Conservation (phyloP, 92 coral and sea anemone genomes). For the Heliopora coerulea region DNA sequence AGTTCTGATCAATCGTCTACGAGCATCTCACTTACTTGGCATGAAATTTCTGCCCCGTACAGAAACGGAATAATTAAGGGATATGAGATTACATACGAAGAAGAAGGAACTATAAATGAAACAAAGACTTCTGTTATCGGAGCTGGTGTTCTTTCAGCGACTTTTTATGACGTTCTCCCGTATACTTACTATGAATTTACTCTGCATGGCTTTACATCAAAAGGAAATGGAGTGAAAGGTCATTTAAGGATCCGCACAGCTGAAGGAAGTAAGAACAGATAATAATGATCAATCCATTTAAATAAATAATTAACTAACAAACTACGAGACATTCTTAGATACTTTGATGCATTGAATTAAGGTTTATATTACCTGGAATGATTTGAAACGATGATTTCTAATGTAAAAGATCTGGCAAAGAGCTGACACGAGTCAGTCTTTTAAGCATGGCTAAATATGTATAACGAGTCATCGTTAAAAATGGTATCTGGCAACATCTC, state of each 20-base stretch:
- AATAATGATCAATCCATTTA: too few species aligned
- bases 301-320: too few species aligned
- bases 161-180: constrained; percentile 1
- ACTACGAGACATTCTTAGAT: too few species aligned
- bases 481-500: too few species aligned
- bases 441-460: too few species aligned
- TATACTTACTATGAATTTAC: constrained; percentile 7
- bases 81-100: constrained; percentile 45
- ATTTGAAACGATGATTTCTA: too few species aligned
- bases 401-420: too few species aligned
- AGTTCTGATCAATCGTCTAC: constrained; percentile 49
- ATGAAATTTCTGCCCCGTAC: constrained; percentile 26
- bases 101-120: constrained; percentile 8
- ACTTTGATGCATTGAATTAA: too few species aligned
- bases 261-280: constrained; percentile 41
- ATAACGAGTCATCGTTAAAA: too few species aligned
- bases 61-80: constrained; percentile 58
- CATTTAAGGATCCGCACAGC: constrained; percentile 9
- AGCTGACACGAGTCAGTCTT: too few species aligned
- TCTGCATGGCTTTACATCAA: constrained; percentile 6
- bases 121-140: constrained; percentile 11
- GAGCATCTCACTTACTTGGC: constrained; percentile 54
- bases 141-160: background rate
- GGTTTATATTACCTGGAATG: too few species aligned
- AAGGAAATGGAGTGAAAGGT: constrained; percentile 20